A percentile compares a stretch with the other conserved stretches of the same genome.
These are phyloP conservation scores for Polietes domitor DNA, from an alignment of 2,888 invertebrate genomes.

Conservation along the genomic window DNA sequence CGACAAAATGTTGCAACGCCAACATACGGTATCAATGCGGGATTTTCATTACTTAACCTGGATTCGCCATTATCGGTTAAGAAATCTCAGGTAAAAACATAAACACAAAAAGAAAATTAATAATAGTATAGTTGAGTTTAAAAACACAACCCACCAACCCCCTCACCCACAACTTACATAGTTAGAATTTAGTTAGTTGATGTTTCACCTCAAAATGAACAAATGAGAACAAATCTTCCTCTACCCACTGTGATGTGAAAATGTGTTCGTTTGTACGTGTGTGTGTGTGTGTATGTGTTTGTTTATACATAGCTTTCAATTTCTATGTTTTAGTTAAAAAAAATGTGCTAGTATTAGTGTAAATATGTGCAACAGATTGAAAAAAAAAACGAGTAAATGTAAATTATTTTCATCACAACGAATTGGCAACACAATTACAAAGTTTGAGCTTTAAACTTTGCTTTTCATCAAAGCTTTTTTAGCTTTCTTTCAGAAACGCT, in stretches of 20 bases:
- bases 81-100: conserved; percentile 81
- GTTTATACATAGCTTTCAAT: background rate
- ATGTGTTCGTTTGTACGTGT: background rate
- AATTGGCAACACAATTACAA: background rate
- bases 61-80: conserved; percentile 80
- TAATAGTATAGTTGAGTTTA: too few species aligned
- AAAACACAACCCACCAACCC: too few species aligned
- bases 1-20: conserved; percentile 80
- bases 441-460: background rate
- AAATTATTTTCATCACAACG: background rate
- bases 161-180: too few species aligned
- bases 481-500: background rate
- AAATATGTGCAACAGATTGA: background rate
- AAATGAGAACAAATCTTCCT: background rate
- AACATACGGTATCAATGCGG: conserved; percentile 78
- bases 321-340: background rate
- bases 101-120: too few species aligned
- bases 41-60: conserved; percentile 79
- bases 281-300: background rate
- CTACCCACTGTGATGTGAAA: background rate
- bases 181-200: too few species aligned
- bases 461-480: background rate
- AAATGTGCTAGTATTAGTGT: background rate
- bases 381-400: background rate
- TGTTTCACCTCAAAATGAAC: background rate